These are phyloP conservation scores for Trochalopteron elliotii DNA, from an alignment of 2,113 vertebrate genomes.

Conservation along the genomic window DNA sequence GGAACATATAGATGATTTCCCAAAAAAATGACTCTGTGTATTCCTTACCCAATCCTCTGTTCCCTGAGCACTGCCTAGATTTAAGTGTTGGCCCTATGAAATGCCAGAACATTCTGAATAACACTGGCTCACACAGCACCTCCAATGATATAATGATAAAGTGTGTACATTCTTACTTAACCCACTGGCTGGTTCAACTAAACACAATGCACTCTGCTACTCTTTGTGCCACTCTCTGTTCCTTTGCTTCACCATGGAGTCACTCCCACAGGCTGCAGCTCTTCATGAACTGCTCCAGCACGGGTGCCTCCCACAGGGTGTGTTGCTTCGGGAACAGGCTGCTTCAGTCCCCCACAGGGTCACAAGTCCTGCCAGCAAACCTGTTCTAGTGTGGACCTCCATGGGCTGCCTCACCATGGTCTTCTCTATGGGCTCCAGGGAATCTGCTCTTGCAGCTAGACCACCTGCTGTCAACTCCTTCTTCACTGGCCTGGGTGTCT, in stretches of 20 bases:
- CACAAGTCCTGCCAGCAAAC: neutral
- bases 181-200: neutral
- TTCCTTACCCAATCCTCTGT: neutral
- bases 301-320: neutral
- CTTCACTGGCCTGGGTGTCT: rapidly evolving
- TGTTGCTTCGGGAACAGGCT: neutral
- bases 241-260: neutral
- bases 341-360: rapidly evolving
- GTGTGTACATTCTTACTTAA: neutral
- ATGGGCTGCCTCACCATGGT: rapidly evolving
- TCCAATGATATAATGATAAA: neutral
- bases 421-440: rapidly evolving
- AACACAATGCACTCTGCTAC: neutral
- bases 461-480: no score
- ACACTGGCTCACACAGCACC: neutral
- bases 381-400: neutral
- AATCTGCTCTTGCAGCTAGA: neutral
- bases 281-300: neutral
- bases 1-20: neutral
- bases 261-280: neutral
- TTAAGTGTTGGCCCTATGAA: neutral
- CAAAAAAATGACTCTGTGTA: neutral
- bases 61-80: neutral
- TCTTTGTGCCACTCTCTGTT: neutral
- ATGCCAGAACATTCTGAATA: neutral